A percentile compares a stretch with the other conserved stretches of the same genome.
phyloP scores from a whole-genome alignment of 2,797 vertebrate species.

The Myotis findleyi region DNA sequence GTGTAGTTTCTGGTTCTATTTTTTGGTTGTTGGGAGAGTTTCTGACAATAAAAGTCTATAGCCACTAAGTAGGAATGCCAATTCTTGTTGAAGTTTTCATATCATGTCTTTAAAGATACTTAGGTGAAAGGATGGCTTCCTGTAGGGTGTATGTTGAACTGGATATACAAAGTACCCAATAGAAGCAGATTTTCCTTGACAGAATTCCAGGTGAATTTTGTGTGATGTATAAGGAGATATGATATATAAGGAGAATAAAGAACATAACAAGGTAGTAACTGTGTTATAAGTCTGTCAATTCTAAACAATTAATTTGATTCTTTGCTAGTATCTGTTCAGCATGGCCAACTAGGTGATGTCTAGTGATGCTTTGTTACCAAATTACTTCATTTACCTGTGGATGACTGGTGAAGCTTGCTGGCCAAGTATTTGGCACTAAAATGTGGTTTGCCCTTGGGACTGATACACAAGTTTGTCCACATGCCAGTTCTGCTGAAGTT shows the following conservation, averaged over 20 bases:
- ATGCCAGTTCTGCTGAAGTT: background rate
- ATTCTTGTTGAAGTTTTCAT: slow-evolving; percentile 36
- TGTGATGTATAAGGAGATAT: background rate
- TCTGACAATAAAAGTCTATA: background rate
- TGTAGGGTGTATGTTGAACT: background rate
- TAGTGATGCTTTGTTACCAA: background rate
- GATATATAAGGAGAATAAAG: background rate
- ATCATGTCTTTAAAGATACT: background rate
- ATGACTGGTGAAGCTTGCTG: background rate
- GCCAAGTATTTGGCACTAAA: background rate
- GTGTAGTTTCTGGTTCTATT: background rate
- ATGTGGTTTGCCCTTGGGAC: background rate
- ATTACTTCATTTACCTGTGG: background rate
- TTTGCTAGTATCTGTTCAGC: background rate
- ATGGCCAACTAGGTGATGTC: background rate
- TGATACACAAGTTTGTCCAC: background rate
- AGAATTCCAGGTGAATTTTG: background rate
- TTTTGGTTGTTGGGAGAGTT: background rate
- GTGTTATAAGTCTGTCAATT: background rate
- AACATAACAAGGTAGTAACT: background rate
- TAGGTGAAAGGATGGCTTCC: background rate
- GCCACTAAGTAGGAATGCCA: background rate
- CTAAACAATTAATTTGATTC: background rate
- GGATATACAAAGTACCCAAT: background rate
- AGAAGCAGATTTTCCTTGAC: background rate